Evolutionary conservation across 2,113 vertebrate species (phyloP).

Genomic region (Coracopsis vasa): DNA sequence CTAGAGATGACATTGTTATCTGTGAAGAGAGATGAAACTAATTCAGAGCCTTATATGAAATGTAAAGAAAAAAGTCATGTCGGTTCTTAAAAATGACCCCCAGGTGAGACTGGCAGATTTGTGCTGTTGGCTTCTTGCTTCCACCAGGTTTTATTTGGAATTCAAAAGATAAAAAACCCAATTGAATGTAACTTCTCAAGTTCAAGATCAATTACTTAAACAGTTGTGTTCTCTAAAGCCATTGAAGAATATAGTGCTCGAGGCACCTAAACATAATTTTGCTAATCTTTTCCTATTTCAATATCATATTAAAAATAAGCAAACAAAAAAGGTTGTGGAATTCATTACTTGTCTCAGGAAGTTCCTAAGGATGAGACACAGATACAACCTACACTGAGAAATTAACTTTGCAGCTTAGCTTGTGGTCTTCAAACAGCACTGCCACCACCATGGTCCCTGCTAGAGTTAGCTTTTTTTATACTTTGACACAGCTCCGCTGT

Average conservation of each 20-base stretch:
- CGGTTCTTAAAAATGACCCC: neutral
- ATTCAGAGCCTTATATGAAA: neutral
- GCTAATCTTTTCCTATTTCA: neutral
- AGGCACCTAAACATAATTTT: neutral
- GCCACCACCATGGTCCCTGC: neutral
- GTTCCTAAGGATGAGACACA: neutral
- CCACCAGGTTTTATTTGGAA: neutral
- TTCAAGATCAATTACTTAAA: neutral
- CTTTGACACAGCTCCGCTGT: neutral
- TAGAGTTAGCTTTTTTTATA: neutral
- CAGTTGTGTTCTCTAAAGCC: neutral
- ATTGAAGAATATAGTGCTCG: neutral
- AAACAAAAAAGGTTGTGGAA: neutral
- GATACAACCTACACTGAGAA: neutral
- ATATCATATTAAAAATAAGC: neutral
- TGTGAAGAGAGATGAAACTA: neutral
- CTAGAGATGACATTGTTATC: neutral
- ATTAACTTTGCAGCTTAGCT: neutral
- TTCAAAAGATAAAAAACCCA: neutral
- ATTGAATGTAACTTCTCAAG: neutral
- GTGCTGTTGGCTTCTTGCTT: neutral
- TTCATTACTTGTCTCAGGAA: neutral
- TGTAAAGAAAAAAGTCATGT: neutral
- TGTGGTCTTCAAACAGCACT: neutral
- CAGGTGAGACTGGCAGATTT: neutral